phyloP scores from a whole-genome alignment of 2,888 invertebrate species.

The Biston stratarius region DNA sequence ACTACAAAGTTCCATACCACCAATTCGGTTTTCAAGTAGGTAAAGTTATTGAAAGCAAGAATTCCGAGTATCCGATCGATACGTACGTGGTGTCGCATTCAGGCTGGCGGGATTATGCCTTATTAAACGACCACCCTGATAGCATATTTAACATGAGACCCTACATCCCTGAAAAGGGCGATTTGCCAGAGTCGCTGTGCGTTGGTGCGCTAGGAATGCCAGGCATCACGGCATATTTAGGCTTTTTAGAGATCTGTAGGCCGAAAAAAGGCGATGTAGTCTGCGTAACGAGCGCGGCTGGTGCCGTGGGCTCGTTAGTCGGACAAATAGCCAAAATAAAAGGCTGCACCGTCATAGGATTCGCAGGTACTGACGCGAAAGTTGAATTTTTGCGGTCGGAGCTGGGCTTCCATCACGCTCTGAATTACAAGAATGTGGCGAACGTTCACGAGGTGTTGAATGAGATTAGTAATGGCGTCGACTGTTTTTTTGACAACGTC shows the following conservation, averaged over 20 bases:
- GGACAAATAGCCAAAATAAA: slow-evolving; percentile 88
- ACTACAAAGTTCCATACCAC: slow-evolving; percentile 52
- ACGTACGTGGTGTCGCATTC: slow-evolving; percentile 84
- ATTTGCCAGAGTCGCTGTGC: slow-evolving; percentile 78
- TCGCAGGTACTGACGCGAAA: slow-evolving; percentile 88
- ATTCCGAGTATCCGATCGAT: slow-evolving; percentile 86
- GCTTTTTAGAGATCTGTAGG: slow-evolving; percentile 85
- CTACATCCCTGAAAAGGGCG: slow-evolving; percentile 78
- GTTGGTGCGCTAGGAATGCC: slow-evolving; percentile 88
- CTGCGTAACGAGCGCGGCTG: slow-evolving; percentile 89
- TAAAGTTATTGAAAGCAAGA: slow-evolving; percentile 88
- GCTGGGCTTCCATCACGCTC: slow-evolving; percentile 88
- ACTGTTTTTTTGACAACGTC: slow-evolving; percentile 91
- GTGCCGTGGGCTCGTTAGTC: slow-evolving; percentile 89
- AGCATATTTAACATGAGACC: slow-evolving; percentile 55
- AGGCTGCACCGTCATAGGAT: slow-evolving; percentile 66
- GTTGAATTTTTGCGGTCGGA: slow-evolving; percentile 86
- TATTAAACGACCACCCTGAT: slow-evolving; percentile 52
- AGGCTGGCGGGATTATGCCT: slow-evolving; percentile 88
- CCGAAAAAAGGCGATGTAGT: slow-evolving; percentile 88
- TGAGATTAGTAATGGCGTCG: slow-evolving; percentile 87
- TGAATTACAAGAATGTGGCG: slow-evolving; percentile 89
- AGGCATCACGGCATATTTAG: slow-evolving; percentile 71
- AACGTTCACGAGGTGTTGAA: slow-evolving; percentile 73
- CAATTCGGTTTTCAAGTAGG: slow-evolving; percentile 63